Base-by-base conservation (phyloP, 2,888 invertebrate genomes). In the Helicoverpa assulta region DNA sequence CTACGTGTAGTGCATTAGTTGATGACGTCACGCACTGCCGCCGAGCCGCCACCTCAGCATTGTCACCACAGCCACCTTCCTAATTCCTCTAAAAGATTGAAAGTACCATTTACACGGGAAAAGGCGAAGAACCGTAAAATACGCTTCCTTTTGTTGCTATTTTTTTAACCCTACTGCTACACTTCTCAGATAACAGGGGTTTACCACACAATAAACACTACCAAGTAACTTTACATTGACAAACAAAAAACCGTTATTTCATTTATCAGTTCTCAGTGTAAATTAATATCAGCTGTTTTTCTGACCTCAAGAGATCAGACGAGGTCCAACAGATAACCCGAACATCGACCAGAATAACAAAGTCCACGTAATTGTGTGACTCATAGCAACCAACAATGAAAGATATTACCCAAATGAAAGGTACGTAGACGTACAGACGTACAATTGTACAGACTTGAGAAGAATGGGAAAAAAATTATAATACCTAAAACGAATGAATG, bases 401-500 rank as follows among this genome's bases (percentile, higher is more conserved):
- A 76, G 71, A 72, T 66, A 69, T 80, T 73, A 73, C 51, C 51
- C 61, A 81, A 76, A 81, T 73, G 66, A 69, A 75, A 77, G 56
- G 64, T 66, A 70, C 51, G 58, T 67, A 67, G 51, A 52, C 63
- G 78, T 66, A 16, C 43, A 78, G 66, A 74, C 68, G 67, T 72
- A 73, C 64, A 74, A 71, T 67, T 37, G 73, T 77, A 72, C 61
- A 76, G 69, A 73, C 59, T 77, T 60, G 72, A 78, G 83, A 86
- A 88, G 89, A 90, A 86, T 85, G 84, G 80, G 77, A 84, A 85
- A 88, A 89, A 90, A 89, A 87, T 90, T 90, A 91, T 90, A 89
- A 93, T 91, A 90, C 88, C 89, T 92, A 93, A 94, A 94, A 91
- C 92, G 93, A 92, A 92, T 92, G 93, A 94, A 93, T 91, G 88